phyloP scores from a whole-genome alignment of 2,888 invertebrate genomes.

The Gnatocerus cornutus region DNA sequence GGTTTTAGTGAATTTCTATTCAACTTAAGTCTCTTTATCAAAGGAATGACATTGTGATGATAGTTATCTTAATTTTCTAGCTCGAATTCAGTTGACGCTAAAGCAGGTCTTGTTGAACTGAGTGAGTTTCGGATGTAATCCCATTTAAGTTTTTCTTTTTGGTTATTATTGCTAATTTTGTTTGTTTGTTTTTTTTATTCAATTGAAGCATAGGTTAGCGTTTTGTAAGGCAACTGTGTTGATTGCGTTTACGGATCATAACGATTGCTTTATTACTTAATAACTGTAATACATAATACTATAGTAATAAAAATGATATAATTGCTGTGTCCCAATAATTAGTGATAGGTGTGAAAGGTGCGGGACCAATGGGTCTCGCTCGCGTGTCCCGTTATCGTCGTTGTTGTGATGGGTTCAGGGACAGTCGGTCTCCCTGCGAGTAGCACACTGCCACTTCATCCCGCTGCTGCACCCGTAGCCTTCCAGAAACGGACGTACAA shows the following conservation, averaged over 20 bases:
- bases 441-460: slow-evolving; percentile 67
- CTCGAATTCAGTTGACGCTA: slow-evolving; percentile 63
- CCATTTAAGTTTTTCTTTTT: slow-evolving; percentile 48
- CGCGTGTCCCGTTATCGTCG: slow-evolving; percentile 60
- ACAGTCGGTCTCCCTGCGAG: slow-evolving; percentile 69
- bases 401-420: slow-evolving; percentile 64
- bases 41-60: slow-evolving; percentile 66
- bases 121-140: slow-evolving; percentile 35
- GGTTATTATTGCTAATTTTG: slow-evolving; percentile 50
- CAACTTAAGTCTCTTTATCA: slow-evolving; percentile 63
- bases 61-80: slow-evolving; percentile 63
- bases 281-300: slow-evolving; percentile 61
- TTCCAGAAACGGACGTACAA: slow-evolving; percentile 68
- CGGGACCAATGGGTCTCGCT: slow-evolving; percentile 41
- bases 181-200: slow-evolving; percentile 49
- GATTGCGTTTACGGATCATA: slow-evolving; percentile 58
- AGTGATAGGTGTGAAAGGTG: slow-evolving; percentile 67
- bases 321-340: slow-evolving; percentile 72
- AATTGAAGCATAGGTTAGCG: slow-evolving; percentile 47
- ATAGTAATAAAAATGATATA: slow-evolving; percentile 58
- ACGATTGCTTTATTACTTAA: slow-evolving; percentile 58
- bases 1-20: slow-evolving; percentile 69
- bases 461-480: slow-evolving; percentile 62
- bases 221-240: slow-evolving; percentile 58
- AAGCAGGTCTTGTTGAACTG: slow-evolving; percentile 61